A percentile compares a stretch with the other conserved stretches of the same genome.
Evolutionary conservation across 2,888 invertebrate genomes (phyloP).

Genomic region (Diaperis boleti): DNA sequence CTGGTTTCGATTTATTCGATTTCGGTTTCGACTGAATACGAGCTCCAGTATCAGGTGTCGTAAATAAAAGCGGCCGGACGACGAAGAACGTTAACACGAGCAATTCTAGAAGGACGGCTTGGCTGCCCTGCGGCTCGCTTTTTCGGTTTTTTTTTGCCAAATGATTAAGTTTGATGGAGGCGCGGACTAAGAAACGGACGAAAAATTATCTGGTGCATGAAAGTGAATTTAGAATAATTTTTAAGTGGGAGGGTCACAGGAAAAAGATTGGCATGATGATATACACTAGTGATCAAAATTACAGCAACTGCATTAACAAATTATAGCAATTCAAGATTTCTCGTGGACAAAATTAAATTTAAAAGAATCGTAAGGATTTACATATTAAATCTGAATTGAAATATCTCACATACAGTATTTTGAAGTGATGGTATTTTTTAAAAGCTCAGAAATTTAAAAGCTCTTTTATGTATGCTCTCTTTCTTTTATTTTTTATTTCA

Average conservation of each 20-base stretch:
- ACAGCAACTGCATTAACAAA: too few relatives aligned
- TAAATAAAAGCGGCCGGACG: slow-evolving; percentile 39
- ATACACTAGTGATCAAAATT: too few relatives aligned
- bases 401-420: too few relatives aligned
- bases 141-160: slow-evolving; percentile 9
- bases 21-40: slow-evolving; percentile 47
- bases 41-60: slow-evolving; percentile 40
- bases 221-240: not conserved
- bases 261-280: too few relatives aligned
- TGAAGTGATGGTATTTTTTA: too few relatives aligned
- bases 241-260: not conserved
- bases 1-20: slow-evolving; percentile 49
- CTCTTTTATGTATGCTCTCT: too few relatives aligned
- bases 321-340: too few relatives aligned
- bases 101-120: slow-evolving; percentile 29
- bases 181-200: not conserved
- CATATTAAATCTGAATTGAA: too few relatives aligned
- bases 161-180: slow-evolving; percentile 17
- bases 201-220: slow-evolving; percentile 8
- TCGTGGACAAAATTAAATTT: too few relatives aligned
- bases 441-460: too few relatives aligned
- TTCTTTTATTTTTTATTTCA: too few relatives aligned
- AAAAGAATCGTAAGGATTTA: too few relatives aligned
- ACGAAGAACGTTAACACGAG: slow-evolving; percentile 36
- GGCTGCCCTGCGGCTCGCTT: slow-evolving; percentile 18